Conservation (phyloP, 2,113 vertebrate species). For the Pimephales promelas region DNA sequence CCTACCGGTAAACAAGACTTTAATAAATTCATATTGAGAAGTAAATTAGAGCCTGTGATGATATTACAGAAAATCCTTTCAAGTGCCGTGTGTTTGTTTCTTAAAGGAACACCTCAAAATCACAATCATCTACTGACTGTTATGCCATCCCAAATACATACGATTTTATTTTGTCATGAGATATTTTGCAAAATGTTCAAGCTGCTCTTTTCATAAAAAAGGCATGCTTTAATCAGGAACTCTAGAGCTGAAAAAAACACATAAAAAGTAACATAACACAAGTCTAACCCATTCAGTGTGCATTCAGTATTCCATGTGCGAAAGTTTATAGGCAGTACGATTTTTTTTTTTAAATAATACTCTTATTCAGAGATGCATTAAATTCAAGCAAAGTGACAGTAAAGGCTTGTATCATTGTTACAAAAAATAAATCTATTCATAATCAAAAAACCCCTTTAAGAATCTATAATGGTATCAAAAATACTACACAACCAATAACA, state of each 20-base stretch:
- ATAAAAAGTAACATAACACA: background rate
- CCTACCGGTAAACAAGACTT: slow-evolving; percentile 1
- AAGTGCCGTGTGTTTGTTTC: background rate
- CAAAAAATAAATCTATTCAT: background rate
- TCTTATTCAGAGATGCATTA: background rate
- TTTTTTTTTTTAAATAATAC: background rate
- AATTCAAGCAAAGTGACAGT: background rate
- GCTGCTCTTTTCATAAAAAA: too few species aligned
- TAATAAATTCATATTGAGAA: slow-evolving; percentile 17
- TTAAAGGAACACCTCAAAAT: background rate
- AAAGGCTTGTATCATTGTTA: background rate
- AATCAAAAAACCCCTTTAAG: too few species aligned
- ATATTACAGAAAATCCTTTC: background rate
- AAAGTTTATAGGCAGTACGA: background rate
- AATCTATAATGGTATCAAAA: too few species aligned
- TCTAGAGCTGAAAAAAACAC: too few species aligned
- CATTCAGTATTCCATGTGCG: background rate
- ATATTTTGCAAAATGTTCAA: background rate
- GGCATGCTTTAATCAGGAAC: too few species aligned
- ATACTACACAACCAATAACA: too few species aligned
- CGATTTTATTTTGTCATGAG: background rate
- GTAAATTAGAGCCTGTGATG: background rate
- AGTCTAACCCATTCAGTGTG: background rate
- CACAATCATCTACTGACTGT: background rate
- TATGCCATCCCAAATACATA: background rate